Conservation (phyloP, 2,797 vertebrate species). For the Spinibarbus caldwelli region DNA sequence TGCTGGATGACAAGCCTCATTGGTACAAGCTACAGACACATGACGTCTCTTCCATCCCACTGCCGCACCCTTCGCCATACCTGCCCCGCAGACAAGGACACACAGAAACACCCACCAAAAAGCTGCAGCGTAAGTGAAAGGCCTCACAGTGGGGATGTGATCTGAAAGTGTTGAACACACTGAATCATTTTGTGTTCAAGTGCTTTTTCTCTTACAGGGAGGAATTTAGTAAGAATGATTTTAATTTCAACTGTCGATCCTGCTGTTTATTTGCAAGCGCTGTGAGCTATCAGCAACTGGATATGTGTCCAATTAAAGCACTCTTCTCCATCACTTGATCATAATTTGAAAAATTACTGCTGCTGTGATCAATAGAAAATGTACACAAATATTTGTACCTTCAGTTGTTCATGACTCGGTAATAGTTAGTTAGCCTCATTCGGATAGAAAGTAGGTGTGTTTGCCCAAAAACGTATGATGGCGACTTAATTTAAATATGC, state of each 20-base stretch:
- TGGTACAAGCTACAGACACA: constrained; percentile 99
- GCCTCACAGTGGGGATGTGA: not conserved
- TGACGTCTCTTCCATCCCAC: constrained; percentile 96
- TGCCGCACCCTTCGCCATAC: constrained; percentile 94
- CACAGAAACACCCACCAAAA: constrained; percentile 88
- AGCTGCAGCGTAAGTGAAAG: constrained; percentile 91
- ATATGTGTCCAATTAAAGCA: not conserved
- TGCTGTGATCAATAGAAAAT: not conserved
- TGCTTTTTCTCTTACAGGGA: not conserved
- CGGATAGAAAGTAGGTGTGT: not conserved
- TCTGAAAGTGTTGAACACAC: not conserved
- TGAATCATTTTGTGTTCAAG: not conserved
- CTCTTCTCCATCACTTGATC: not conserved
- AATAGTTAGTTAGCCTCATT: not conserved
- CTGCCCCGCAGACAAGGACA: constrained; percentile 89
- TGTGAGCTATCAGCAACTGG: not conserved
- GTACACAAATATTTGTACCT: not conserved
- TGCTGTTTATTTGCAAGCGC: not conserved
- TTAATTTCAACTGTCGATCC: not conserved
- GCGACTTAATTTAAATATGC: not conserved
- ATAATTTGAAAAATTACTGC: not conserved
- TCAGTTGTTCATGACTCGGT: not conserved
- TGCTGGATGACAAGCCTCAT: constrained; percentile 97
- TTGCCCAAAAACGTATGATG: no score
- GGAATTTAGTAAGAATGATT: no score